Evolutionary conservation across 2,888 invertebrate genomes (phyloP), one percentile per base, ranked within the genome.

Genomic region (Leucophora obtusa): DNA sequence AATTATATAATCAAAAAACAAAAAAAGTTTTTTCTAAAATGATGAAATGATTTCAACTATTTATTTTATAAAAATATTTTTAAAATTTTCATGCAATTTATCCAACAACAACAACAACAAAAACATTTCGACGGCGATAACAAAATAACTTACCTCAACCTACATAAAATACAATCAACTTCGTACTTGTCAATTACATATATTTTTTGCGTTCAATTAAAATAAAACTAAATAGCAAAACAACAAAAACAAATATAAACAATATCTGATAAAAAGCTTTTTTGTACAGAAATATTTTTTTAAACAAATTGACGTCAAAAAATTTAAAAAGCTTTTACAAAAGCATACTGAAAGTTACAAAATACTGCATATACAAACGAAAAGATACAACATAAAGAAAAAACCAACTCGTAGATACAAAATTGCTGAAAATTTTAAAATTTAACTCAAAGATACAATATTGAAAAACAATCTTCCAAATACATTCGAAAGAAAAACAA

Each of bases 161-260:
- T 82, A 82, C 66, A 82, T 83, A 73, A 74, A 81, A 82, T 82
- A 70, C 83, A 82, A 82, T 83, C 83, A 83, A 83, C 83, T 82
- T 81, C 78, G 69, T 79, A 79, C 79, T 79, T 82, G 79, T 80
- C 78, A 82, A 82, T 79, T 78, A 72, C 78, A 78, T n/a, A 74
- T 74, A 71, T 66, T 77, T 38, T 33, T 62, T 58, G 58, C 73
- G 58, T 77, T 77, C 69, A 73, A 77, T 81, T 74, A 70, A 81
- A 73, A 73, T 60, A 76, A 66, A 77, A 66, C 59, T 53, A 74
- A 71, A 63, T 6, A 35, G 38, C 15, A 54, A 54, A 59, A 7
- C 28, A 28, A 33, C 58, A 54, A 38, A 11, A n/a, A n/a, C 18
- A 54, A 69, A 28, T 62, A 47, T 62, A 50, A 62, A 62, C 50